These are phyloP conservation scores for Meles meles DNA, from an alignment of 2,113 vertebrate species.

Conservation along the genomic window DNA sequence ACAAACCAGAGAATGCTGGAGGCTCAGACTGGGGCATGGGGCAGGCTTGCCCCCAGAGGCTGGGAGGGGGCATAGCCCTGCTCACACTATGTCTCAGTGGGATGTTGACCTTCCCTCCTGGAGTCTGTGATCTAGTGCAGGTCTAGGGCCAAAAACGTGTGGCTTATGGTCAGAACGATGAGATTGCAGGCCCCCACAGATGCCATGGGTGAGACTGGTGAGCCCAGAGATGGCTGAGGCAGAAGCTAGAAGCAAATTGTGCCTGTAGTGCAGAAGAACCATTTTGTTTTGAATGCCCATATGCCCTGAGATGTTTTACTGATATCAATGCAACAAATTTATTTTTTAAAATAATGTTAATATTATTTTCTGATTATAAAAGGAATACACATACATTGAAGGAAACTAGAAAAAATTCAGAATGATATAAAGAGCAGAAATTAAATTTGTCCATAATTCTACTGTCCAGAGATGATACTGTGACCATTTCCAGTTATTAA, in stretches of 20 bases:
- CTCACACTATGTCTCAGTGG: not conserved
- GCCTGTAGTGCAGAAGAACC: not conserved
- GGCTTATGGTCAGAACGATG: not conserved
- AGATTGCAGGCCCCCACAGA: accelerated
- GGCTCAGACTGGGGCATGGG: not conserved
- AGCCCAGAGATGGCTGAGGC: not conserved
- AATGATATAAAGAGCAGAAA: not conserved
- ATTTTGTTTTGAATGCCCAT: not conserved
- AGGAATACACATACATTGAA: not conserved
- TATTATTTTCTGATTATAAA: not conserved
- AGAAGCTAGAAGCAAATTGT: not conserved
- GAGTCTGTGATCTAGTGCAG: not conserved
- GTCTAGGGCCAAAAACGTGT: not conserved
- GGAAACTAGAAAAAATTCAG: not conserved
- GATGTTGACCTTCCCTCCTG: not conserved
- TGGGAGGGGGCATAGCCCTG: accelerated
- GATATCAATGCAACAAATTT: not conserved
- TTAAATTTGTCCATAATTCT: not conserved
- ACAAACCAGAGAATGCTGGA: not conserved
- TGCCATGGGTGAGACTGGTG: not conserved
- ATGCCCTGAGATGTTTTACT: not conserved
- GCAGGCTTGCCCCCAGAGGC: not conserved
- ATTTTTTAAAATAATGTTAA: not conserved
- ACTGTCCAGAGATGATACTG: not conserved
- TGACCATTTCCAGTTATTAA: not conserved